Evolutionary conservation across 2,113 vertebrate species (phyloP).

Genomic region (Cephalopterus ornatus): DNA sequence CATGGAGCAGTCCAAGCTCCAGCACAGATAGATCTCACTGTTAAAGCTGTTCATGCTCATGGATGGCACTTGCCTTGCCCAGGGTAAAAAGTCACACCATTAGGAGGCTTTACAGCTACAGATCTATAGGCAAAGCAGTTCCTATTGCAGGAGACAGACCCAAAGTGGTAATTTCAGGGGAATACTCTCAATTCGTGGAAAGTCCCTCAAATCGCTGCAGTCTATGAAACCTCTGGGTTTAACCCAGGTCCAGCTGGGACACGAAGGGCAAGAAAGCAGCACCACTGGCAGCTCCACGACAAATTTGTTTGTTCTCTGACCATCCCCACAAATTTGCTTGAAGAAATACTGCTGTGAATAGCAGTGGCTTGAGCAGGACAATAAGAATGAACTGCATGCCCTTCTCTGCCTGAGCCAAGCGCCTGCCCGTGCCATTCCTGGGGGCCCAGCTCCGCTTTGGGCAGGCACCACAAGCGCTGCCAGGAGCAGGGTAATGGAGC

Average conservation of each 20-base stretch:
- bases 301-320: not conserved
- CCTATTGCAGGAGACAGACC: not conserved
- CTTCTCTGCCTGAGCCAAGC: not conserved
- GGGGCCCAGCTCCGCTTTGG: fast-evolving
- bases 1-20: not conserved
- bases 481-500: not conserved
- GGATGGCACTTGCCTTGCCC: not conserved
- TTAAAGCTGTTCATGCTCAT: not conserved
- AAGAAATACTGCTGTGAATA: fast-evolving
- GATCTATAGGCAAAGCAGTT: not conserved
- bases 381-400: fast-evolving
- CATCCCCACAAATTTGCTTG: not conserved
- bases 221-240: not conserved
- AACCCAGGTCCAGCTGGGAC: not conserved
- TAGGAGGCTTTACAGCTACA: not conserved
- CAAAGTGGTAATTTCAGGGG: not conserved
- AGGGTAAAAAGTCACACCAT: not conserved
- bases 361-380: not conserved
- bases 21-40: not conserved
- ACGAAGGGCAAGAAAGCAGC: not conserved
- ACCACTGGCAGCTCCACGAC: not conserved
- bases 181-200: not conserved
- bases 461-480: fast-evolving
- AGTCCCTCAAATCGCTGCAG: not conserved
- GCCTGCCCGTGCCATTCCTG: fast-evolving